A percentile compares a stretch with the other conserved stretches of the same genome.
Conservation (phyloP, 2,888 invertebrate genomes). For the Habrosyne pyritoides region DNA sequence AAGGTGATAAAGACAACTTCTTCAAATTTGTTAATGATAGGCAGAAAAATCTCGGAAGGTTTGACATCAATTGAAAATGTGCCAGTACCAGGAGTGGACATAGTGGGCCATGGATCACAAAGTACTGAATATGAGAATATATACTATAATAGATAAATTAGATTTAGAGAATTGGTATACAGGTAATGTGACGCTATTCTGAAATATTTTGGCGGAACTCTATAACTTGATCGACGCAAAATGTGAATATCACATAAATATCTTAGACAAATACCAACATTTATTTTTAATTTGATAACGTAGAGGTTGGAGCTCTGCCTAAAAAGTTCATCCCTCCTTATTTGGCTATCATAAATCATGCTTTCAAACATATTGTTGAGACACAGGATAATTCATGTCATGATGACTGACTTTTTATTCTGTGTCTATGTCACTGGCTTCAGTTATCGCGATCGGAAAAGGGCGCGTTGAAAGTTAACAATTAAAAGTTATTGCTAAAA, state of each 20-base stretch:
- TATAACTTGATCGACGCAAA: not conserved
- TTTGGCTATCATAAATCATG: not conserved
- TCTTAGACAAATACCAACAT: not conserved
- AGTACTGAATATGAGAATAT: no score
- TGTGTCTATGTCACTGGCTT: not conserved
- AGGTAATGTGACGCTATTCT: not conserved
- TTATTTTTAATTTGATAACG: not conserved
- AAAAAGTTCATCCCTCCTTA: not conserved
- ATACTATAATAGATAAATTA: not conserved
- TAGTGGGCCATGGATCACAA: no score
- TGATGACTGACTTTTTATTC: not conserved
- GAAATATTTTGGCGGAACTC: not conserved
- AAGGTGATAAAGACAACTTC: no score
- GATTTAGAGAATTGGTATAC: not conserved
- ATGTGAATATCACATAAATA: not conserved
- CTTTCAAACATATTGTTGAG: not conserved
- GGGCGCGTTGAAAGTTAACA: not conserved
- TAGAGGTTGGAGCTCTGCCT: not conserved
- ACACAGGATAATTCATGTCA: conserved; percentile 3
- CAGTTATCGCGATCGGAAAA: not conserved
- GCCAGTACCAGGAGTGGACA: no score
- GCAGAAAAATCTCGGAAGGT: no score
- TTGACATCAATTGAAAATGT: no score
- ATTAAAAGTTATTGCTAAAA: no score
- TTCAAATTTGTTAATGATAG: no score